A percentile compares a stretch with the other conserved stretches of the same genome.
These are phyloP conservation scores for Lycaon pictus DNA, from an alignment of 2,113 vertebrate genomes.

Conservation along the genomic window DNA sequence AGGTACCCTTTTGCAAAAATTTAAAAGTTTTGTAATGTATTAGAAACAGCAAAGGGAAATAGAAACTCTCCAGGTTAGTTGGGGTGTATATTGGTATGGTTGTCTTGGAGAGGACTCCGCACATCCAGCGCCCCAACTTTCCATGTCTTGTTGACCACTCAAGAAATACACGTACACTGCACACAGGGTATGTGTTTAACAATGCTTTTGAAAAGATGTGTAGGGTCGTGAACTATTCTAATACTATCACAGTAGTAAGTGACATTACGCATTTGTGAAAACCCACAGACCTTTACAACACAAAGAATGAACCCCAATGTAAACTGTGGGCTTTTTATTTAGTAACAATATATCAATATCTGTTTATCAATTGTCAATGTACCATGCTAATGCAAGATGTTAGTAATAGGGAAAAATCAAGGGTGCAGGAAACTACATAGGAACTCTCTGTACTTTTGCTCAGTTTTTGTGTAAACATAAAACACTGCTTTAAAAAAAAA, in stretches of 20 bases:
- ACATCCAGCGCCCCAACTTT: not conserved
- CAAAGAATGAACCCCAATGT: not conserved
- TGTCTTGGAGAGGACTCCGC: not conserved
- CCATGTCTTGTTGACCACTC: not conserved
- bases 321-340: not conserved
- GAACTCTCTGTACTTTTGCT: not conserved
- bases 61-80: not conserved
- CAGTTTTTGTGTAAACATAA: not conserved
- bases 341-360: not conserved
- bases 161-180: not conserved
- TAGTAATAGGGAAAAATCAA: not conserved
- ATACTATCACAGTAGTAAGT: not conserved
- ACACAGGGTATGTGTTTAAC: not conserved
- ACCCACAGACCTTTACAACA: not conserved
- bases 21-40: not conserved
- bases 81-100: not conserved
- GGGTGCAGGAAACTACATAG: accelerated
- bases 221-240: not conserved
- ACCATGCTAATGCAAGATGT: not conserved
- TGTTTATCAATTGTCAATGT: not conserved
- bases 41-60: not conserved
- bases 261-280: not conserved
- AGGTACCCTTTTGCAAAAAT: not conserved
- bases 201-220: not conserved
- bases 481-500: not conserved